Base-by-base conservation (phyloP, 2,888 invertebrate genomes). In the Darwinula stevensoni region DNA sequence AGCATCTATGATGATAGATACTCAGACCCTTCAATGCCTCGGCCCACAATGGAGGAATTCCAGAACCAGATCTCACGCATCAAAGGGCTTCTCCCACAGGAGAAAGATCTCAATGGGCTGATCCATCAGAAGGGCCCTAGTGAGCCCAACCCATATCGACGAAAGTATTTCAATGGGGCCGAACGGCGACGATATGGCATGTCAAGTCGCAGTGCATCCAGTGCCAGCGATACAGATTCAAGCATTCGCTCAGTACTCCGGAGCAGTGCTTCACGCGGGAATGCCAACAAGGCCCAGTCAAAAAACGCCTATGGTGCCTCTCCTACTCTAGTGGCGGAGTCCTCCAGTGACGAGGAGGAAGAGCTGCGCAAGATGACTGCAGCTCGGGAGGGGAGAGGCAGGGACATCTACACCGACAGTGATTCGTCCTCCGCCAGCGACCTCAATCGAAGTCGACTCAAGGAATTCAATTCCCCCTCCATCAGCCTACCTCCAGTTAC, bases 1-100 rank as follows among this genome's bases (percentile, higher is more conserved):
- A 74, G 75, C 27, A 70, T 84, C 39, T 84, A 84, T 46, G 84
- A 84, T 48, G 64, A 67, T 39, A 56, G 78, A 35, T 82, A 78
- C 50, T 78, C 80, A 14, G 67, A 59, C 41, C 63, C 67, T 14
- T 60, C 65, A 35, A 66, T 66, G 44, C 64, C 5, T 28, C 14
- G 28, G 11, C 14, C 28, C n/a, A n/a, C n/a, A n/a, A n/a, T n/a
- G 5, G 14, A 28, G 28, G 65, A 68, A 45, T 67, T 71, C 42
- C 66, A 69, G 18, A 58, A 14, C 22, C 6, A 22, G n/a, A 22
- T 22, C 9, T 22, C 22, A 9, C 22, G n/a, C 6, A 22, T 9
- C n/a, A n/a, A n/a, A 22, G 9, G n/a, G 6, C n/a, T 22, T n/a
- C 6, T n/a, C 9, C 22, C 22, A 22, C 9, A n/a, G 22, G 6